Evolutionary conservation across 2,797 vertebrate species (phyloP).

Genomic region (Molothrus aeneus): DNA sequence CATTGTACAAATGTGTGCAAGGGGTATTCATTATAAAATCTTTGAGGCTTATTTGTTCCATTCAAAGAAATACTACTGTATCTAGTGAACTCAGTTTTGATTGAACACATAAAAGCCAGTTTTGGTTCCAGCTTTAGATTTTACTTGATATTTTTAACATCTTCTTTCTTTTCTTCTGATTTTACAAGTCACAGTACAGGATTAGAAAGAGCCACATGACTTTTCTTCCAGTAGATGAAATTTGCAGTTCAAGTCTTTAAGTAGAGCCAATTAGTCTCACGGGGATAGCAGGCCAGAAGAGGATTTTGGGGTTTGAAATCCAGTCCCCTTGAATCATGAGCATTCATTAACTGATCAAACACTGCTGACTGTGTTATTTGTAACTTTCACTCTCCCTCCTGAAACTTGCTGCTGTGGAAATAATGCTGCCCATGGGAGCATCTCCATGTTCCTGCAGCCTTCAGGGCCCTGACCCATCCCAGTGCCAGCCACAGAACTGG

Average conservation of each 20-base stretch:
- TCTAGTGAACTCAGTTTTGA: not conserved
- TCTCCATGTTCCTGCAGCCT: not conserved
- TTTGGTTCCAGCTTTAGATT: slow-evolving; percentile 29
- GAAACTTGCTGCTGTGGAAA: not conserved
- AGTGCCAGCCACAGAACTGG: not conserved
- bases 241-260: not conserved
- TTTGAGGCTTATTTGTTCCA: slow-evolving; percentile 9
- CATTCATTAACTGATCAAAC: not conserved
- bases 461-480: not conserved
- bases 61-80: not conserved
- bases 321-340: not conserved
- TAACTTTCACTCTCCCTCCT: not conserved
- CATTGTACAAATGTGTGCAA: not conserved
- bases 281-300: not conserved
- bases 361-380: not conserved
- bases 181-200: not conserved
- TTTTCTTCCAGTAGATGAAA: not conserved
- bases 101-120: not conserved
- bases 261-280: not conserved
- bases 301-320: not conserved
- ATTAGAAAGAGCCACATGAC: not conserved
- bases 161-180: not conserved
- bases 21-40: slow-evolving; percentile 23
- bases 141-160: slow-evolving; percentile 25
- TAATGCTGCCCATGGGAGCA: not conserved